Conservation (phyloP, 2,113 vertebrate genomes). For the Heptranchias perlo region DNA sequence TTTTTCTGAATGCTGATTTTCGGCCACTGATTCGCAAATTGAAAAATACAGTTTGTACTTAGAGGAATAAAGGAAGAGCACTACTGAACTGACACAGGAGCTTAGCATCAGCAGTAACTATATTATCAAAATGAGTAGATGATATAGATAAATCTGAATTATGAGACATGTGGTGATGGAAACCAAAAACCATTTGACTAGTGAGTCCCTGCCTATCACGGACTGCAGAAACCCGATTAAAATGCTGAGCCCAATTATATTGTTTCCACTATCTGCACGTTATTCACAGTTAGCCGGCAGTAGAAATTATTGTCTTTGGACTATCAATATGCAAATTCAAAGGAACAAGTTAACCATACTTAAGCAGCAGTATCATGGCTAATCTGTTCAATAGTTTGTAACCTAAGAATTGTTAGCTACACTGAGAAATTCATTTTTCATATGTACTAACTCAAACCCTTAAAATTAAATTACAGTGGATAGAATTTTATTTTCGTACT, state of each 20-base stretch:
- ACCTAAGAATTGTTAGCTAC: background rate
- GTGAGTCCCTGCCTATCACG: background rate
- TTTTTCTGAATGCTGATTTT: background rate
- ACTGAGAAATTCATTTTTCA: background rate
- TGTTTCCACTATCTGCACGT: slow-evolving; percentile 13
- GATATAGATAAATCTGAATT: slow-evolving; percentile 15
- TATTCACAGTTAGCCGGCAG: background rate
- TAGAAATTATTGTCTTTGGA: slow-evolving; percentile 8
- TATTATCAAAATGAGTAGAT: background rate
- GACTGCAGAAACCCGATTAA: slow-evolving; percentile 15
- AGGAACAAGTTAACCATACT: background rate
- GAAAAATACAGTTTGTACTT: background rate
- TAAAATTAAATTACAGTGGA: background rate
- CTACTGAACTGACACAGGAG: background rate
- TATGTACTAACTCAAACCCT: background rate
- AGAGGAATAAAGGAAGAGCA: background rate
- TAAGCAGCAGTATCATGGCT: background rate
- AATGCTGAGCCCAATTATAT: slow-evolving; percentile 11
- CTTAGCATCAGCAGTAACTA: background rate
- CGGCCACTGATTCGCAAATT: background rate
- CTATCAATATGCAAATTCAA: slow-evolving; percentile 2
- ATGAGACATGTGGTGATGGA: background rate
- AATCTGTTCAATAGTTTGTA: background rate
- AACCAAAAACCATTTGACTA: background rate
- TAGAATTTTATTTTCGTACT: background rate